Base-by-base conservation (phyloP, 1,140 invertebrate genomes). In the Papilio helenus region DNA sequence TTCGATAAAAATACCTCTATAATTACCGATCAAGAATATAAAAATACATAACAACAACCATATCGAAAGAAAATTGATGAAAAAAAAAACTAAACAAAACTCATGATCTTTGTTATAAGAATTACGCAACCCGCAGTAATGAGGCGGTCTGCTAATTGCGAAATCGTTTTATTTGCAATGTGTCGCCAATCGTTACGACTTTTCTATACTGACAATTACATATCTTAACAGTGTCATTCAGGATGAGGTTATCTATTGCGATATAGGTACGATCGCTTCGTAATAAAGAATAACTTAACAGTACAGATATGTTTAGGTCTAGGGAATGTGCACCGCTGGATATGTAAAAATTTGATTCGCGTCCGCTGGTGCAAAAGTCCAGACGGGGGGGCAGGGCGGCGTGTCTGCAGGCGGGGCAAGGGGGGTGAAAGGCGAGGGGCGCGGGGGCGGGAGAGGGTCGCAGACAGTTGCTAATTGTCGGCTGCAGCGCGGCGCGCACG, bases 401-500 rank as follows among this genome's bases (percentile, higher is more conserved):
- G 72, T 49, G n/a, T 16, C 23, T 39, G 34, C 34, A 39, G 34
- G 34, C 34, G 34, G 34, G 20, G 29, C 14, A n/a, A n/a, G n/a
- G 42, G 34, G 72, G 81, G 83, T 72, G 79, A 76, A 39, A 90
- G 87, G 86, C 81, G 87, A 90, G 87, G 86, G 80, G 87, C 89
- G 81, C 34, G 72, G 82, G 81, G 58, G 72, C 26, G 77, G 80
- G 82, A 46, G 79, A 74, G 72, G 80, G 83, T 74, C 82, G 71
- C 79, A 74, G 80, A 81, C 82, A 82, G 79, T 83, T 65, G 86
- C 87, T 88, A 87, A 88, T 86, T 85, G 86, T 82, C 85, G 85
- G 81, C 80, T 89, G 87, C 90, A 88, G 83, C 82, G 85, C 73
- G 84, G 61, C 84, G 85, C 84, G 89, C 90, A 92, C 89, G 89